These are phyloP conservation scores for Dysdera silvatica DNA, from an alignment of 1,140 invertebrate genomes.

Conservation along the genomic window DNA sequence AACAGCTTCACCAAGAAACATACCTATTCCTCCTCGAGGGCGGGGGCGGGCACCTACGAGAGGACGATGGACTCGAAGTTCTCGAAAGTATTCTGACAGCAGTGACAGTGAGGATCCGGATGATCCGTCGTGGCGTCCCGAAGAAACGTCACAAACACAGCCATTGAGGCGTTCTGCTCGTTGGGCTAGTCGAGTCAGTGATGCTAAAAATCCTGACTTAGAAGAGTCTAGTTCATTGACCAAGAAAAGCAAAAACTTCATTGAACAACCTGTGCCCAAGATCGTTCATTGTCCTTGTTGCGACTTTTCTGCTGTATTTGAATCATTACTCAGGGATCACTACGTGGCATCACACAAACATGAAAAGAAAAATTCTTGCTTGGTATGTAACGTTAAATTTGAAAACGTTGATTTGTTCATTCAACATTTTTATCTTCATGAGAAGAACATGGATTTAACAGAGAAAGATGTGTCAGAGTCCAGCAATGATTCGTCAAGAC, in stretches of 20 bases:
- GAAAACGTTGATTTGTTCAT: slow-evolving; percentile 6
- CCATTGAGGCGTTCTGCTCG: slow-evolving; percentile 13
- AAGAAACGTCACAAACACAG: background rate
- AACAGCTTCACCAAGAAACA: background rate
- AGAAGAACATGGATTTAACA: background rate
- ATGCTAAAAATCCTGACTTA: slow-evolving; percentile 12
- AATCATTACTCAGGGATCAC: slow-evolving; percentile 20
- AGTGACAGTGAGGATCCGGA: slow-evolving; percentile 10
- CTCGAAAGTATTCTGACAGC: background rate
- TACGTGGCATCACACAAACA: slow-evolving; percentile 19
- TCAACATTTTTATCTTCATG: slow-evolving; percentile 19
- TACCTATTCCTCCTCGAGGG: background rate
- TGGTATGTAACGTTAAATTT: slow-evolving; percentile 20
- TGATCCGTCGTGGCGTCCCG: slow-evolving; percentile 19
- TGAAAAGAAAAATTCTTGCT: slow-evolving; percentile 19
- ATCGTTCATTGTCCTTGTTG: slow-evolving; percentile 24
- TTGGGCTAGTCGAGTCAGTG: slow-evolving; percentile 17
- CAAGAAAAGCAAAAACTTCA: no score
- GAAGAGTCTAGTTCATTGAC: no score
- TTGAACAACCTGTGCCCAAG: no score
- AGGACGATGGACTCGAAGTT: background rate
- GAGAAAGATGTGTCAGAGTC: background rate
- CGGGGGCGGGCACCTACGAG: background rate
- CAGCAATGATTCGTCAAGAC: background rate
- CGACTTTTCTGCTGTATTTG: slow-evolving; percentile 19